phyloP scores from a whole-genome alignment of 1,140 invertebrate genomes.

The Trichonephila clavipes region DNA sequence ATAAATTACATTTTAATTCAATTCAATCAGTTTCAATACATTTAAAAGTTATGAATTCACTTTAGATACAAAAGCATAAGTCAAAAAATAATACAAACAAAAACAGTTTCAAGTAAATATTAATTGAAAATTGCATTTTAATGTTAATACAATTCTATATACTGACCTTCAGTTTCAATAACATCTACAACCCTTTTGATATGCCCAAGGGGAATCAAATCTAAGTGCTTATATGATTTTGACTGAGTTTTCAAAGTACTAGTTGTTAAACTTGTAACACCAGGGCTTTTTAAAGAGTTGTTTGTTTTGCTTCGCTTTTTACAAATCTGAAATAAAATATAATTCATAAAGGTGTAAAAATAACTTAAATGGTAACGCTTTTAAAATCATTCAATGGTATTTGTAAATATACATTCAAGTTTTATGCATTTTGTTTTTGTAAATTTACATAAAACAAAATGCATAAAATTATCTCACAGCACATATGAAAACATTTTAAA shows the following conservation, averaged over 20 bases:
- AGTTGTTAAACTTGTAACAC: conserved; percentile 66
- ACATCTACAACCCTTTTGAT: conserved; percentile 95
- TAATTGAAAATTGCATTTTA: not conserved
- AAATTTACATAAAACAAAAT: too few relatives aligned
- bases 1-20: too few relatives aligned
- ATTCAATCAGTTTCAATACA: too few relatives aligned
- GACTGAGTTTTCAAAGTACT: conserved; percentile 83
- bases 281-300: conserved; percentile 79
- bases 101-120: not conserved
- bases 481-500: too few relatives aligned
- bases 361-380: too few relatives aligned
- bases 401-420: too few relatives aligned
- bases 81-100: not conserved
- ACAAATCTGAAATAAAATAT: conserved; percentile 82
- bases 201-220: conserved; percentile 91
- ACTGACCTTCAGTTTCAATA: conserved; percentile 88
- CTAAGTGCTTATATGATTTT: conserved; percentile 95
- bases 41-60: too few relatives aligned
- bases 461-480: too few relatives aligned
- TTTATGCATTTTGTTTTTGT: too few relatives aligned
- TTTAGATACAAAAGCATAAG: not conserved
- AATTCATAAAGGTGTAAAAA: too few relatives aligned
- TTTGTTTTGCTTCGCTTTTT: conserved; percentile 89
- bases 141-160: not conserved
- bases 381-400: too few relatives aligned